phyloP scores from a whole-genome alignment of 2,113 vertebrate species.

The Synchiropus splendidus region DNA sequence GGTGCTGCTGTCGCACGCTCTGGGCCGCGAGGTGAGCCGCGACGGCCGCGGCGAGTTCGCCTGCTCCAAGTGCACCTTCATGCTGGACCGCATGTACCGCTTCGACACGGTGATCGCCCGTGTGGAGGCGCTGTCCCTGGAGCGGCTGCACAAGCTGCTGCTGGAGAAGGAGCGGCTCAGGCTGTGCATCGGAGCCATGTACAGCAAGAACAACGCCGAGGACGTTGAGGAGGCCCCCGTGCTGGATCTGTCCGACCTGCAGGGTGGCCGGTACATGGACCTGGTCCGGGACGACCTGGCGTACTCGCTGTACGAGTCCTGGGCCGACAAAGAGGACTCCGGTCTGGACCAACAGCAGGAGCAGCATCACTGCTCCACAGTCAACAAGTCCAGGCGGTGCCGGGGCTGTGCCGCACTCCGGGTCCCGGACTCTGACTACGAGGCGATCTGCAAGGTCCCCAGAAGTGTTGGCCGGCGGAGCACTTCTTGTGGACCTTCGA shows the following conservation, averaged over 20 bases:
- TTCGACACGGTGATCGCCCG: constrained; percentile 93
- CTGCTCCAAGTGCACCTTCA: constrained; percentile 94
- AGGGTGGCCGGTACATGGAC: constrained; percentile 74
- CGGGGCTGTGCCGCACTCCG: constrained; percentile 74
- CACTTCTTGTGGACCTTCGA: constrained; percentile 75
- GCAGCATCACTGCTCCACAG: constrained; percentile 38
- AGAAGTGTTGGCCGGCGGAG: constrained; percentile 77
- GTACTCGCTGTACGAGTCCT: constrained; percentile 86
- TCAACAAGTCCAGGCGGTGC: constrained; percentile 69
- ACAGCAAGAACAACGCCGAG: constrained; percentile 72
- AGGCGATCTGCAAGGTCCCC: constrained; percentile 87
- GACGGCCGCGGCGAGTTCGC: constrained; percentile 86
- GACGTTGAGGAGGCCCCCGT: constrained; percentile 30
- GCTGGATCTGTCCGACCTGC: constrained; percentile 73
- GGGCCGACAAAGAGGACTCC: constrained; percentile 65
- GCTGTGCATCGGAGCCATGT: constrained; percentile 80
- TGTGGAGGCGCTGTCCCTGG: constrained; percentile 90
- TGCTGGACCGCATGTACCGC: constrained; percentile 92
- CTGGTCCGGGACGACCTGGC: constrained; percentile 86
- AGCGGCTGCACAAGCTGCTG: constrained; percentile 83
- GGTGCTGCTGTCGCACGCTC: constrained; percentile 85
- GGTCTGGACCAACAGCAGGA: constrained; percentile 63
- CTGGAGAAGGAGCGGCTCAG: constrained; percentile 88
- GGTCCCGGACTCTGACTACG: constrained; percentile 85
- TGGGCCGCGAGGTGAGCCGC: constrained; percentile 78